Evolutionary conservation across 2,888 invertebrate genomes (phyloP).

Genomic region (Pyrrhia umbra): DNA sequence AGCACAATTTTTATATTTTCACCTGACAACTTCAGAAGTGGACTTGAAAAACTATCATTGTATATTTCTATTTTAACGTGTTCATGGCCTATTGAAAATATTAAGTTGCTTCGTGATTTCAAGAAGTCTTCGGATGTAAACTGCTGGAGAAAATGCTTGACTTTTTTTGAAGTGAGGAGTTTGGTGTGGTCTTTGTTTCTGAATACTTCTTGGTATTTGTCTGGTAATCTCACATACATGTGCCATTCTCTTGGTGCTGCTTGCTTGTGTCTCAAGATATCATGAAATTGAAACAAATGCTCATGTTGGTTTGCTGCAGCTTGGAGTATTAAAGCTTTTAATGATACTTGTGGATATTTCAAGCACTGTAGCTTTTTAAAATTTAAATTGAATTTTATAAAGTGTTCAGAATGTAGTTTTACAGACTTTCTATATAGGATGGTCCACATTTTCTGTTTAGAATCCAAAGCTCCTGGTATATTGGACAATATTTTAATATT

Average conservation of each 20-base stretch:
- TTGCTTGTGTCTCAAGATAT: conserved; percentile 40
- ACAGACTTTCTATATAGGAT: conserved; percentile 73
- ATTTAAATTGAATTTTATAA: conserved; percentile 70
- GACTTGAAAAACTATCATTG: conserved; percentile 74
- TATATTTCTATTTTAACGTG: conserved; percentile 71
- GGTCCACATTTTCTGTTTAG: conserved; percentile 74
- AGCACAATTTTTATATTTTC: conserved; percentile 68
- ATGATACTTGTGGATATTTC: conserved; percentile 63
- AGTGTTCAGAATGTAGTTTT: conserved; percentile 75
- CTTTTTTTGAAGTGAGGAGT: conserved; percentile 65
- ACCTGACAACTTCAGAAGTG: conserved; percentile 72
- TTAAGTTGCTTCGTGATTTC: conserved; percentile 66
- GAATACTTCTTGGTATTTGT: conserved; percentile 69
- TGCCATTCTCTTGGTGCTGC: conserved; percentile 56
- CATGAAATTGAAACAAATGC: conserved; percentile 69
- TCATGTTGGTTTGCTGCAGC: conserved; percentile 64
- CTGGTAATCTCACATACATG: conserved; percentile 76
- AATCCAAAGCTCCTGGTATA: conserved; percentile 75
- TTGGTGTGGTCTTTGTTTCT: conserved; percentile 60
- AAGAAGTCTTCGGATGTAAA: conserved; percentile 75
- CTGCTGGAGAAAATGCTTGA: conserved; percentile 65
- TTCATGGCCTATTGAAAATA: conserved; percentile 68
- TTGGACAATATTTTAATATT: conserved; percentile 74
- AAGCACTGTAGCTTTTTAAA: conserved; percentile 50
- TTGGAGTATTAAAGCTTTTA: conserved; percentile 70